Evolutionary conservation across 2,797 vertebrate species (phyloP), one percentile per base, ranked within the genome.

Genomic region (Sciurus carolinensis): DNA sequence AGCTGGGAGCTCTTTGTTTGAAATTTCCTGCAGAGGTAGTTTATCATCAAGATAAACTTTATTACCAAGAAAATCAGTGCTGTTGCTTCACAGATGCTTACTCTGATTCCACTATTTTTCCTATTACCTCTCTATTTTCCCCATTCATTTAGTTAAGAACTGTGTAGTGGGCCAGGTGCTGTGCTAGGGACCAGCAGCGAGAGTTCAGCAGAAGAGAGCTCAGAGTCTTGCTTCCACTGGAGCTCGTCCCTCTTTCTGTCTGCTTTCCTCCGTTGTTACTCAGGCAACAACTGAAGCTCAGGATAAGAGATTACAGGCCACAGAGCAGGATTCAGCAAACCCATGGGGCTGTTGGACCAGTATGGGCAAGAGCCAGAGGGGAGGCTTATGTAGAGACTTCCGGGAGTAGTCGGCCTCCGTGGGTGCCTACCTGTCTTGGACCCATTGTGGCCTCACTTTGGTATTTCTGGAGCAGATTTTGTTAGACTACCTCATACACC

Each of bases 11-110:
- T 90, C 93, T 90, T 79, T 85, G 87, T 94, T 94, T 85, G 72
- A 90, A 94, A 94, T 85, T 79, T 72, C 87, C 52, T 90, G n/a
- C 81, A 52, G 87, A 84, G 72, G 39, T 24, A 44, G 67, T 95
- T 96, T 81, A 93, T 95, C 64, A 84, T 73, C 82, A 28, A 11
- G 54, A 57, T 57, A 57, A 57, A 57, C 18, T 57, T 57, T 57
- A 57, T 57, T 57, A 92, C 26, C 59, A 18, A 64, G 96, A 93
- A 90, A 72, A 77, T 89, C 91, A 47, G 36, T 12, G 44, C 81
- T 66, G 24, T 66, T 59, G 26, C 89, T 91, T 81, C 59, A 36
- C 0, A 26, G 50, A 7, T 28, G 1, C 71, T 86, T 81, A 77
- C 72, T 79, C 93, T 73, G 67, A 71, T 77, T 92, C 52, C 57